Conservation (phyloP, 2,113 vertebrate species). For the Saguinus imperator region DNA sequence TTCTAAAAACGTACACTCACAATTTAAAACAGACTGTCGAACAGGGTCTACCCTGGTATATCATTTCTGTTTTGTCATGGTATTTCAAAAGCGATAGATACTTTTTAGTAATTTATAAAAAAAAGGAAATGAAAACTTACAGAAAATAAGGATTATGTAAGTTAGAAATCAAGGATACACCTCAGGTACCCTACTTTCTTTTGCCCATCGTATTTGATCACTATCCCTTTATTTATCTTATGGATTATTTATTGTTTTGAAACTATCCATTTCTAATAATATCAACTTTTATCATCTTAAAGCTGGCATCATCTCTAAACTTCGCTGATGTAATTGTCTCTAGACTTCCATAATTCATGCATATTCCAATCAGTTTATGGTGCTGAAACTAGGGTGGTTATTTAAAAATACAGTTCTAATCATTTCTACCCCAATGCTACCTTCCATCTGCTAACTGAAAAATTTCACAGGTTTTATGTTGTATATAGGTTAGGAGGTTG, state of each 20-base stretch:
- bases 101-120: neutral
- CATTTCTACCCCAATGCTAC: neutral
- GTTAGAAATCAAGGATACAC: neutral
- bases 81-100: neutral
- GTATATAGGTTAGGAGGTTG: neutral
- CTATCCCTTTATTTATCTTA: neutral
- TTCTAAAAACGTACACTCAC: neutral
- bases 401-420: neutral
- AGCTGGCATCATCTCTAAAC: neutral
- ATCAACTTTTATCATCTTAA: neutral
- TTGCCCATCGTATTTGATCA: neutral
- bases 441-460: neutral
- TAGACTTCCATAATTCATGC: neutral
- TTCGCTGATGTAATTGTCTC: neutral
- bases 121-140: accelerated
- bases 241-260: neutral
- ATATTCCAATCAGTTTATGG: neutral
- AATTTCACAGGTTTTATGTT: neutral
- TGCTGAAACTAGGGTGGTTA: neutral
- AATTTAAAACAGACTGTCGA: neutral
- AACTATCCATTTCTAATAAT: neutral
- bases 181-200: neutral
- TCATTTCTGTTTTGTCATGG: neutral
- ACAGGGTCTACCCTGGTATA: neutral
- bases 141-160: neutral